These are phyloP conservation scores for Dasypus novemcinctus DNA, from an alignment of 2,113 vertebrate genomes.

Conservation along the genomic window DNA sequence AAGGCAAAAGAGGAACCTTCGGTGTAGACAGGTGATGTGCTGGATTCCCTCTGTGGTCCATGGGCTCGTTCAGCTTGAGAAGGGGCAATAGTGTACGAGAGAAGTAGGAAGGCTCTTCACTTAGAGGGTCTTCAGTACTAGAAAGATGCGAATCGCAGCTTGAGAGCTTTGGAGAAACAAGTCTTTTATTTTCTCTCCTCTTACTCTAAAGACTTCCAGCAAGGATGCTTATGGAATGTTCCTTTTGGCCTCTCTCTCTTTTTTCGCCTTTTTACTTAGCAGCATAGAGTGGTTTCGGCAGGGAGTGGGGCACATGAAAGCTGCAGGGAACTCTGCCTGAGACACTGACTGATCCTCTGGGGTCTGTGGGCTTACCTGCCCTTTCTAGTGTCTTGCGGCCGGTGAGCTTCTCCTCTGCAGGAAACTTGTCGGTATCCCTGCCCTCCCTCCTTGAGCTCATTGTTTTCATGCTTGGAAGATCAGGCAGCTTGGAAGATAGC, in stretches of 20 bases:
- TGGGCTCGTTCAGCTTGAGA: background rate
- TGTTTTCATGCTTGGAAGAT: background rate
- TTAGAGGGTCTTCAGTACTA: background rate
- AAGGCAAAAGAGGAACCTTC: too few relatives aligned
- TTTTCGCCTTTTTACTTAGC: background rate
- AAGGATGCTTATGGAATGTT: too few relatives aligned
- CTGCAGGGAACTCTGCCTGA: background rate
- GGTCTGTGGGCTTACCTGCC: fast-evolving
- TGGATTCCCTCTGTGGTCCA: background rate
- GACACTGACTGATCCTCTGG: background rate
- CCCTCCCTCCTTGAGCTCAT: background rate
- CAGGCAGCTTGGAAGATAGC: background rate
- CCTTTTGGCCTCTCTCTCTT: background rate
- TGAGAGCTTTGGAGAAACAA: background rate
- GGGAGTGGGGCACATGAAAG: background rate
- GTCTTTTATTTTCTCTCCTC: background rate
- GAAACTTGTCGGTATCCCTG: background rate
- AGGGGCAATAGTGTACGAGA: background rate
- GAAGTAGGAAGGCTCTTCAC: background rate
- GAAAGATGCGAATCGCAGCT: background rate
- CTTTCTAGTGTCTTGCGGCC: background rate
- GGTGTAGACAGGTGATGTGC: background rate
- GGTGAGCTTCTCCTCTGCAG: background rate
- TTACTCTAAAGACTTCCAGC: background rate
- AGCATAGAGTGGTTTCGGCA: background rate